Base-by-base conservation (phyloP, 2,797 vertebrate species). In the Pseudomugil gertrudae region DNA sequence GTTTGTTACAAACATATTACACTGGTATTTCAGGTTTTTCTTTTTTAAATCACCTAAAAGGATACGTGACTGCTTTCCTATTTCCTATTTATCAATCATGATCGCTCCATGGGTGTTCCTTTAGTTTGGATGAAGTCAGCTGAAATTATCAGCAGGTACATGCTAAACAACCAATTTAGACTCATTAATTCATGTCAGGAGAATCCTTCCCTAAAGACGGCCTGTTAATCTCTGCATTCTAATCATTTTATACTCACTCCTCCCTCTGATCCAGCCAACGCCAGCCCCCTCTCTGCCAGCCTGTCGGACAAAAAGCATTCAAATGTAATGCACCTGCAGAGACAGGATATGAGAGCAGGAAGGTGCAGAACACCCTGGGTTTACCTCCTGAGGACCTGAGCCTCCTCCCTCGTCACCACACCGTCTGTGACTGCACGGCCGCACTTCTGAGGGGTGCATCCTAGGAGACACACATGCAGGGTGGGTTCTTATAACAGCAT, bases 261-360 rank as follows among this genome's bases (percentile, higher is more conserved):
- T 94, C 97, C 97, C 9, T 98, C 95, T 19, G 98, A 99, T 76
- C 98, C 97, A 74, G 96, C 98, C 74, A 98, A 88, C 17, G 95
- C 92, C 38, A 99, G 87, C 50, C 96, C 97, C 71, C 94, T 94
- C 92, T 98, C 95, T n/a, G 97, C 97, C 86, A 98, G 86, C 88
- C 97, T 99, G 94, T 24, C 72, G 81, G 8, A 85, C 66, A 81
- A 48, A 52, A 19, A 57, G 5, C 14, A 59, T 36, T 19, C 66
- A 55, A 29, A 8, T 1, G 5, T 57, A 19, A 72, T 53, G 53
- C 26, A 69, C 29, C 43, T 65, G 43, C 21, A 40, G 14, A 0
- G 1, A 40, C 21, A 5, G 58, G 50, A 43, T 32, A 52, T 15
- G 36, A 26, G 4, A 4, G 40, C 33, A 30, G 61, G 9, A 57